Base-by-base conservation (phyloP, 2,888 invertebrate species). In the Drosophila emarginata region DNA sequence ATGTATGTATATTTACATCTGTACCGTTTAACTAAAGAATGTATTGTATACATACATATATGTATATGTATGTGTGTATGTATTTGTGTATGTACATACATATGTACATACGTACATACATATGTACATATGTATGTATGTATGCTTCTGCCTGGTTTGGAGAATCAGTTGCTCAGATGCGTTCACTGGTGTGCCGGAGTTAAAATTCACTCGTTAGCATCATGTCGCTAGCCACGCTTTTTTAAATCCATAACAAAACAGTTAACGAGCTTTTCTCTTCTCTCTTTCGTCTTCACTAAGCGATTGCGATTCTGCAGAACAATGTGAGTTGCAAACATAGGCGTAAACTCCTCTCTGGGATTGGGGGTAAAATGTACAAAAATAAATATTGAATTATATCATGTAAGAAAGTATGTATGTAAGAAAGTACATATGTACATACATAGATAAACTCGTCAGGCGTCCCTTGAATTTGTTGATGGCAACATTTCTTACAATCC, bases 201-300 rank as follows among this genome's bases (percentile, higher is more conserved):
- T 51, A 50, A 62, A 63, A 64, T 67, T 64, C 64, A 65, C 65
- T 77, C 63, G 77, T 77, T 77, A 67, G 70, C 67, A 77, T 70
- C 70, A 63, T 63, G 61, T 60, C 62, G 56, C 36, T 64, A 56
- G 70, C 69, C 14, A 60, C 60, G 51, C 60, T 59, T 51, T 68
- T 73, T 72, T 65, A 76, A 68, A 61, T 59, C 76, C 69, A 74
- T 79, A 79, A 74, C 69, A 79, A 76, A 78, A 77, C 77, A 72
- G 67, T 70, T 78, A 78, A 78, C 77, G 80, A 79, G 78, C 69
- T 72, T 77, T 76, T 77, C 77, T 57, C 12, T 45, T 21, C 12
- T 57, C 69, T 72, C 63, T 61, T 21, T 32, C 40, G 56, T 70
- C 69, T 69, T 76, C 65, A 52, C 32, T 56, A 60, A 64, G 53